phyloP scores from a whole-genome alignment of 23 tunicate species.

The Phallusia fumigata region DNA sequence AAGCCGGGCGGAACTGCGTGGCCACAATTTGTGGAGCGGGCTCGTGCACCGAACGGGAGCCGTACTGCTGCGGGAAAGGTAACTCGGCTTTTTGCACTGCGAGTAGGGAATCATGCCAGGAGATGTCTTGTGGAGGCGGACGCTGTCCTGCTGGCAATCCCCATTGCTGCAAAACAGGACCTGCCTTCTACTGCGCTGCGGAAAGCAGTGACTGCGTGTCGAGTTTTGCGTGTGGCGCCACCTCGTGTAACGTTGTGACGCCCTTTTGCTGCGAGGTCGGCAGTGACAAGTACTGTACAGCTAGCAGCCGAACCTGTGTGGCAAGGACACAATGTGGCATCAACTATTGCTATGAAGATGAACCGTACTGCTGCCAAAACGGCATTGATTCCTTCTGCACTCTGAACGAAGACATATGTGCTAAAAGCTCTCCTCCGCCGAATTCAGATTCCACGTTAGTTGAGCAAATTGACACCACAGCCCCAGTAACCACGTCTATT shows the following conservation, averaged over 20 bases:
- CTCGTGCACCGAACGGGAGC: not conserved
- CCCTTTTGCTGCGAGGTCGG: not conserved
- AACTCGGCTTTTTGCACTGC: not conserved
- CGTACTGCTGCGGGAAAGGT: constrained; percentile 4
- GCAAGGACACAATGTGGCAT: not conserved
- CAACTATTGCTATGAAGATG: not conserved
- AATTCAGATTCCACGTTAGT: not conserved
- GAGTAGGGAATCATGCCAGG: not conserved
- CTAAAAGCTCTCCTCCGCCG: not conserved
- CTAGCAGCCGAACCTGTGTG: not conserved
- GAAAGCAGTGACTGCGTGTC: not conserved
- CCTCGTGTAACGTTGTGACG: not conserved
- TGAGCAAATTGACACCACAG: not conserved
- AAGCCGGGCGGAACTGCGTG: not conserved
- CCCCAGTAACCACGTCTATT: not conserved
- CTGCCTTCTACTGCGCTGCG: not conserved
- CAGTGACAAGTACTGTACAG: constrained; percentile 8
- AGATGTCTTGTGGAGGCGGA: not conserved
- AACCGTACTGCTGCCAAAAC: not conserved
- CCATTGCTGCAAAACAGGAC: not conserved
- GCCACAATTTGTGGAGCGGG: not conserved
- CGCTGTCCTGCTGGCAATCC: not conserved
- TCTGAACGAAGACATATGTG: not conserved
- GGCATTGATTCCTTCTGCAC: constrained; percentile 7
- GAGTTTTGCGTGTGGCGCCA: not conserved